Percentiles rank a stretch among this genome's conserved stretches.
Conservation (phyloP, 92 coral and sea anemone species). For the Meandrina meandrites region DNA sequence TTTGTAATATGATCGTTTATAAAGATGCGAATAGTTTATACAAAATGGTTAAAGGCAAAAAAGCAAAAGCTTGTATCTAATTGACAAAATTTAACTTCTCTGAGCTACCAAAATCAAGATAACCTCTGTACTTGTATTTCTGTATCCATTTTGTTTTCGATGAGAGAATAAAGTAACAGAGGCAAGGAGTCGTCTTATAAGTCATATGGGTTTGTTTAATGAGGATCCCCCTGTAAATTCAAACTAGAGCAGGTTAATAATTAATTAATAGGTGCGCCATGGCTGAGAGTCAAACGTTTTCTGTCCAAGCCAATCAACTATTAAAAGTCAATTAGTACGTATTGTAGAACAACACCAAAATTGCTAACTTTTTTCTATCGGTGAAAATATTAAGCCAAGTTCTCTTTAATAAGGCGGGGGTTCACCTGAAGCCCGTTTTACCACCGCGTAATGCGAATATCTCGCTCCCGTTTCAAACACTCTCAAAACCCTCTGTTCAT, state of each 20-base stretch:
- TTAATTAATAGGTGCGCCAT: no score
- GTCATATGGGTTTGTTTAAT: not conserved
- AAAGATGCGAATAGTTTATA: not conserved
- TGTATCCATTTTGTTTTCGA: no score
- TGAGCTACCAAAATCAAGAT: not conserved
- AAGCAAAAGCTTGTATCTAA: no score
- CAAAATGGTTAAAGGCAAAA: no score
- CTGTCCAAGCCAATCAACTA: not conserved
- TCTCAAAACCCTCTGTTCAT: no score
- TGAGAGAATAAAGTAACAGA: no score
- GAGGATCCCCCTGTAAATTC: not conserved
- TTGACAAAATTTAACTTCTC: not conserved
- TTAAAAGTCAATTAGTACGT: no score
- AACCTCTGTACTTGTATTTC: not conserved
- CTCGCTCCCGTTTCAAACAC: no score
- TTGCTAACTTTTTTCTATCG: not conserved
- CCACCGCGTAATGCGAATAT: no score
- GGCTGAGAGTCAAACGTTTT: not conserved
- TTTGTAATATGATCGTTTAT: not conserved
- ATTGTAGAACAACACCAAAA: not conserved
- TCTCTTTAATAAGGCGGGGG: no score
- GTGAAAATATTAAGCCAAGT: not conserved
- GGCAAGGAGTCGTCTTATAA: not conserved
- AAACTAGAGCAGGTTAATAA: no score
- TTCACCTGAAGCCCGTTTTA: no score